Percentiles rank a stretch among this genome's conserved stretches.
Conservation (phyloP, 2,888 invertebrate species). For the Epinotia nisella region DNA sequence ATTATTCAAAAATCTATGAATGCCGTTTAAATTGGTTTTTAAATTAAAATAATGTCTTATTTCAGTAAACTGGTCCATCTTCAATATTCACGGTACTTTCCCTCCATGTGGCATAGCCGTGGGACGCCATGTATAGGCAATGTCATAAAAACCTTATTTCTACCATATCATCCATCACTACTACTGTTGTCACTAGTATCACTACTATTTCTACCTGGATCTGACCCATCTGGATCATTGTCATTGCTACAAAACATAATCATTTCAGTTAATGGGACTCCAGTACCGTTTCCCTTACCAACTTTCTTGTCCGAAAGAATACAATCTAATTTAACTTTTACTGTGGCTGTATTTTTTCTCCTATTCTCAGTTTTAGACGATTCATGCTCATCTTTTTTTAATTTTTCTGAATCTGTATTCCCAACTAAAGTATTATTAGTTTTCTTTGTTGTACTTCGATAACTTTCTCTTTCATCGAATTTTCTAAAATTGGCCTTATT, state of each 20-base stretch:
- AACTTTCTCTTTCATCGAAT: neutral
- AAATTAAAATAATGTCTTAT: no score
- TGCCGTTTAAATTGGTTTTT: no score
- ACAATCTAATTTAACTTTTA: constrained; percentile 4
- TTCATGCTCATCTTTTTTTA: neutral
- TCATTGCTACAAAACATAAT: constrained; percentile 9
- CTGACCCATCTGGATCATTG: no score
- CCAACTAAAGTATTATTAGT: neutral
- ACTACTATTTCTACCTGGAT: no score
- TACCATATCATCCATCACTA: no score
- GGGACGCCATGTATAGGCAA: no score
- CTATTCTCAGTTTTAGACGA: neutral
- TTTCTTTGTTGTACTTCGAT: neutral
- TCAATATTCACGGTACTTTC: no score
- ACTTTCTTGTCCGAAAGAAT: neutral
- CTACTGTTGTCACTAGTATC: no score
- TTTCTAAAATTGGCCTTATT: neutral
- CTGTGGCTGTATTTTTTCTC: neutral
- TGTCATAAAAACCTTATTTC: no score
- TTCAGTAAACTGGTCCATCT: no score
- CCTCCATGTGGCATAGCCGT: no score
- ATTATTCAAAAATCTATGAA: no score
- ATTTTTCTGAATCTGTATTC: neutral
- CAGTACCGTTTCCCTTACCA: neutral
- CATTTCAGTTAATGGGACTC: neutral